Evolutionary conservation across 2,888 invertebrate genomes (phyloP).

Genomic region (Dryococelus australis): DNA sequence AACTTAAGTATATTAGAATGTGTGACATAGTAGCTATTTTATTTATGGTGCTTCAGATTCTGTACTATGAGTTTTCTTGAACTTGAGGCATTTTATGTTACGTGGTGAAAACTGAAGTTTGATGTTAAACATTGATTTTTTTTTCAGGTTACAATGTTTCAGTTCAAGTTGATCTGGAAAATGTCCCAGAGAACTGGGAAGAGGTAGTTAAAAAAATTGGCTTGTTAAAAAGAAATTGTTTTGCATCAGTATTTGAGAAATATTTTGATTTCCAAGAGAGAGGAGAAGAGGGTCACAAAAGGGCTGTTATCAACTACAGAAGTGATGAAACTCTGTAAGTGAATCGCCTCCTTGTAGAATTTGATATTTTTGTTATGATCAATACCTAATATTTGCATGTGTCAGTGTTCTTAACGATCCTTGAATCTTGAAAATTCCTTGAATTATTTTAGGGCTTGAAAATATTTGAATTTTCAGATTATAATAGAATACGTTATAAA

Average conservation of each 20-base stretch:
- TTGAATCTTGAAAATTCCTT: no score
- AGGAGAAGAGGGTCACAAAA: slow-evolving; percentile 87
- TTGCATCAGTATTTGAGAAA: slow-evolving; percentile 99
- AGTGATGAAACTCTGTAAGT: slow-evolving; percentile 98
- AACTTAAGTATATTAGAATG: no score
- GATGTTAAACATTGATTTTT: neutral
- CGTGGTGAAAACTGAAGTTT: neutral
- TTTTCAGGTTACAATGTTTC: slow-evolving; percentile 91
- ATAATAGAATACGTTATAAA: no score
- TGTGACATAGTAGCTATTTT: no score
- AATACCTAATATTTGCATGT: no score
- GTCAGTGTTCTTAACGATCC: no score
- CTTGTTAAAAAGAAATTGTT: slow-evolving; percentile 96
- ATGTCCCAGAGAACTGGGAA: slow-evolving; percentile 90
- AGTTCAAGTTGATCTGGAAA: slow-evolving; percentile 89
- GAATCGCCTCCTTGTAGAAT: neutral
- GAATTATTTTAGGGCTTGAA: no score
- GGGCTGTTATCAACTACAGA: slow-evolving; percentile 97
- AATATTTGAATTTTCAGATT: no score
- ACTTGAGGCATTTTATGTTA: no score
- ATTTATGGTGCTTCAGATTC: no score
- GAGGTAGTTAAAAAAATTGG: slow-evolving; percentile 90
- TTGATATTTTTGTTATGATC: neutral
- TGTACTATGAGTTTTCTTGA: no score
- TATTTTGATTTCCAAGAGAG: slow-evolving; percentile 98